Conservation (phyloP, 2,888 invertebrate species). For the Dryobota labecula region DNA sequence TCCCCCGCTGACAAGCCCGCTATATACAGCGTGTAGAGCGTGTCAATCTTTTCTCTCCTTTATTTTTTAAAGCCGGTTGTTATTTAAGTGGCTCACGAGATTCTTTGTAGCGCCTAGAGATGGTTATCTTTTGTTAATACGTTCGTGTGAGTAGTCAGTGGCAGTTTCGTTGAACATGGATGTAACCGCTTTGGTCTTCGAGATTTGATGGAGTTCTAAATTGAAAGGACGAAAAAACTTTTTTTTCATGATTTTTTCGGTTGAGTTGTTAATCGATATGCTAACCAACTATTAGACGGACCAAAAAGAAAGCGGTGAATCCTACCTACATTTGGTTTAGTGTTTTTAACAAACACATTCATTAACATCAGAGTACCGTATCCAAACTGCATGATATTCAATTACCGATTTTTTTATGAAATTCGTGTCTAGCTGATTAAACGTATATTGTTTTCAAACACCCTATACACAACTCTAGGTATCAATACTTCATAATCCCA, state of each 20-base stretch:
- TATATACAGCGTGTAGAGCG: conserved; percentile 59
- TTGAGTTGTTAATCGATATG: too few relatives aligned
- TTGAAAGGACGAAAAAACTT: too few relatives aligned
- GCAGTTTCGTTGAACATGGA: conserved; percentile 23
- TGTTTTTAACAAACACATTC: not conserved
- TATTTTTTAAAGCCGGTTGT: conserved; percentile 40
- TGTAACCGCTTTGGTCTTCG: not conserved
- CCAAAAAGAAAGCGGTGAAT: too few relatives aligned
- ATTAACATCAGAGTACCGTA: not conserved
- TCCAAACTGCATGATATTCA: too few relatives aligned
- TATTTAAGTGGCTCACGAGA: conserved; percentile 52
- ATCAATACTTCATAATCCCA: conserved; percentile 82
- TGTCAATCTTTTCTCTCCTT: conserved; percentile 46
- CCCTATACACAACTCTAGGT: conserved; percentile 75
- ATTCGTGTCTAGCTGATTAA: not conserved
- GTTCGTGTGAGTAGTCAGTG: conserved; percentile 40
- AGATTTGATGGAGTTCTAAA: not conserved
- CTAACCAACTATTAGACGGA: not conserved
- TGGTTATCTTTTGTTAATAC: conserved; percentile 51
- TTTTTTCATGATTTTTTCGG: not conserved
- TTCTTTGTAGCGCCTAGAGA: conserved; percentile 50
- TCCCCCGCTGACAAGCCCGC: conserved; percentile 79
- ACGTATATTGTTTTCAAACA: conserved; percentile 62
- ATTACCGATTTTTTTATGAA: not conserved
- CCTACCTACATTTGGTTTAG: not conserved